phyloP scores from a whole-genome alignment of 2,797 vertebrate genomes.

The Ciconia nigra region DNA sequence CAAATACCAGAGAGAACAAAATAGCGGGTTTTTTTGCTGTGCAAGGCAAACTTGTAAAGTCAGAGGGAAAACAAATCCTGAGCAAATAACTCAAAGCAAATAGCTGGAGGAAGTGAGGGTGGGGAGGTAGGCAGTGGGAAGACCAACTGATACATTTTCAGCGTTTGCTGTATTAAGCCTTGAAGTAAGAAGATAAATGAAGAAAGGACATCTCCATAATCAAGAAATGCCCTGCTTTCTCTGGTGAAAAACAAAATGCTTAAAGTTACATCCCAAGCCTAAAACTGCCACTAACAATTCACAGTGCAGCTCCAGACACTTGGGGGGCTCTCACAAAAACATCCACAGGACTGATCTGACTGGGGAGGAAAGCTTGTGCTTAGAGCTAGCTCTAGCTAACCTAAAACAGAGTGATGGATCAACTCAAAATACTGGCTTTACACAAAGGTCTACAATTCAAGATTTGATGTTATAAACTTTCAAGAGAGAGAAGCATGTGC shows the following conservation, averaged over 20 bases:
- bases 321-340: not conserved
- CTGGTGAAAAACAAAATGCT: not conserved
- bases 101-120: constrained; percentile 13
- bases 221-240: not conserved
- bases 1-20: constrained; percentile 49
- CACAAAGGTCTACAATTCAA: not conserved
- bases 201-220: not conserved
- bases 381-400: not conserved
- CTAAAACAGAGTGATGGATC: not conserved
- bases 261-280: not conserved
- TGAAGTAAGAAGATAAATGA: not conserved
- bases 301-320: not conserved
- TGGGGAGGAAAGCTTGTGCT: not conserved
- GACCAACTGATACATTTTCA: not conserved
- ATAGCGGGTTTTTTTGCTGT: constrained; percentile 32
- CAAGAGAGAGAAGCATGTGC: not conserved
- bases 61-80: constrained; percentile 50
- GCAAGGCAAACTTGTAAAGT: constrained; percentile 48
- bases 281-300: not conserved
- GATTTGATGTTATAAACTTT: not conserved
- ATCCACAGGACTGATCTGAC: not conserved
- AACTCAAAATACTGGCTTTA: not conserved
- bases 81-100: constrained; percentile 60
- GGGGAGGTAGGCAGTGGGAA: not conserved
- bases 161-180: not conserved